Base-by-base conservation (phyloP, 2,113 vertebrate genomes). In the Coregonus clupeaformis region DNA sequence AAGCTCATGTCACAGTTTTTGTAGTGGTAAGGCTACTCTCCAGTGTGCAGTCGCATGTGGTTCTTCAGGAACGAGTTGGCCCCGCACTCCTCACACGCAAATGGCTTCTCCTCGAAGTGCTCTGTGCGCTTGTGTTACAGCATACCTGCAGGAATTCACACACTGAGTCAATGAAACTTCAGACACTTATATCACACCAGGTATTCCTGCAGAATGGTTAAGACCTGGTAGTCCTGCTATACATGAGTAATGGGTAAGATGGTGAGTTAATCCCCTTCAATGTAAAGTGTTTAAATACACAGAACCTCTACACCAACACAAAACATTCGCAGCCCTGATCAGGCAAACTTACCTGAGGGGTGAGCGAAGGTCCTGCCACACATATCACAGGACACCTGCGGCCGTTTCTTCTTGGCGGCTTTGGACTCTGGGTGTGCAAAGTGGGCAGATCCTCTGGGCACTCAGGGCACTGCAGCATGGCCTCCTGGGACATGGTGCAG, bases 41-140 rank as follows among this genome's bases (percentile, higher is more conserved):
- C n/a, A n/a, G n/a, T n/a, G n/a, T n/a, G n/a, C n/a, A n/a, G n/a
- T n/a, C n/a, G n/a, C n/a, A n/a, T n/a, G n/a, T n/a, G n/a, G n/a
- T n/a, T 97, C 90, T 97, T 98, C 77, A 97, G 91, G 0, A 93
- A 96, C 0, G 96, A 97, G 87, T 93, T 97, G 87, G 96, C 96
- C 0, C 95, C 95, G 0, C 96, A 95, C 32, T 96, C 92, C 42
- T 94, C 86, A 0, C 96, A 98, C 11, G 91, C 92, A 72, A 96
- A 97, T 0, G 95, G 95, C 82, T 96, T 95, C 88, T 97, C 93
- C 0, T 97, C 94, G 0, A 95, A 95, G 89, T 96, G 96, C 82
- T 97, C 96, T 0, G 94, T 95, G 75, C 96, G 93, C 45, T 94
- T 95, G 91, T 96, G 96, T 86, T 96, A 96, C 74, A 96, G 91